Evolutionary conservation across 2,113 vertebrate species (phyloP), one percentile per base, ranked within the genome.

Genomic region (Columba livia): DNA sequence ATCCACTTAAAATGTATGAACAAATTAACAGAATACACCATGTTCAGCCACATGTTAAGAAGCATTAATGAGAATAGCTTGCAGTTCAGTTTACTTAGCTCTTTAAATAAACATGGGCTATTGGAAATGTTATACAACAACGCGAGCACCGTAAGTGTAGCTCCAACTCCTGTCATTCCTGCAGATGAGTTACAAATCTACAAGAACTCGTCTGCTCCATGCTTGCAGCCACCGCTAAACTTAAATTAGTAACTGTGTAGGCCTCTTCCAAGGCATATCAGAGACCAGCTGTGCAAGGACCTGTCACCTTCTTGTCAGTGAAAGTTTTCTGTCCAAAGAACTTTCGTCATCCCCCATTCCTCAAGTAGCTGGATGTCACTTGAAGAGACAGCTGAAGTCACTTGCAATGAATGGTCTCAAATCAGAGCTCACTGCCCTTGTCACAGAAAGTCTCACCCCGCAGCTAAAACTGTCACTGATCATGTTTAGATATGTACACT

Each of bases 271-370:
- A 98, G 97, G 97, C 96, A 97, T 98, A 98, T 98, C 97, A 97
- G 97, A 98, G 98, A 98, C 98, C 98, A 98, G 98, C 98, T 99
- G 98, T 98, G 98, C 98, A 98, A 98, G 98, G 98, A 98, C 98
- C 98, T 99, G 99, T 99, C 99, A 99, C 98, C 98, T 98, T 98
- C 98, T 99, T 98, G 98, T 99, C 99, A 99, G 98, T 90, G 97
- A 98, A 99, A 99, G 98, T 99, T 99, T 99, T 98, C 98, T 98
- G 99, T 99, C 98, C 98, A 98, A 98, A 99, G 98, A 98, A 98
- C 98, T 98, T 98, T 98, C 97, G 97, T 98, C 98, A 99, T 98
- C 96, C 77, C 96, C 98, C 97, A 97, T 99, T 98, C 96, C 98
- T 98, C 98, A 98, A 98, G 98, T 98, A 99, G 98, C 99, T 98